These are phyloP conservation scores for Lordiphosa andalusiaca DNA, from an alignment of 2,888 invertebrate genomes.

Conservation along the genomic window DNA sequence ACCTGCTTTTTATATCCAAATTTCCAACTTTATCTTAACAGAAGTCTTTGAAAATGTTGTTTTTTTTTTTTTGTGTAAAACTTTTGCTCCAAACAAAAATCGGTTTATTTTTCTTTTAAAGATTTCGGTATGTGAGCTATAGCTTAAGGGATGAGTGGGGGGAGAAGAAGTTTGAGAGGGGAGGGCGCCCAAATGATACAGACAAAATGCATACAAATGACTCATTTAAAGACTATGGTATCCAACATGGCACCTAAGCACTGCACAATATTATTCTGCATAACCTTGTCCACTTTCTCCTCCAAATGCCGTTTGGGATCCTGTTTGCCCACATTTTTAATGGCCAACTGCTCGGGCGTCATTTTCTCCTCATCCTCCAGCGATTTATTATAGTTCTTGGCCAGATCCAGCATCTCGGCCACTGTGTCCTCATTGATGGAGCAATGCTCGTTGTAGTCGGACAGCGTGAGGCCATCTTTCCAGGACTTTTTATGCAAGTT, in stretches of 20 bases:
- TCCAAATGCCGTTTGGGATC: constrained; percentile 99
- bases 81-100: constrained; percentile 48
- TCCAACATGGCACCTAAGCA: constrained; percentile 98
- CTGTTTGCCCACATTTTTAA: constrained; percentile 99
- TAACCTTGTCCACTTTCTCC: constrained; percentile 97
- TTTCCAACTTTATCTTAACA: too few species aligned
- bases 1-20: too few species aligned
- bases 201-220: constrained; percentile 27
- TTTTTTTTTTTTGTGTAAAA: constrained; percentile 27
- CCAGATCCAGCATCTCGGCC: constrained; percentile 97
- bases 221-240: constrained; percentile 91
- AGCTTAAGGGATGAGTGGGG: constrained; percentile 30
- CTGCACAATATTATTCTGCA: constrained; percentile 99
- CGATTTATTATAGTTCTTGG: constrained; percentile 98
- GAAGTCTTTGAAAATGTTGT: too few species aligned
- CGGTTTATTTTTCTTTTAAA: constrained; percentile 43
- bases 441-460: constrained; percentile 96
- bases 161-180: constrained; percentile 15
- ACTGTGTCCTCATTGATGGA: constrained; percentile 96
- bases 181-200: constrained; percentile 22
- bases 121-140: constrained; percentile 16
- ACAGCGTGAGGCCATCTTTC: constrained; percentile 96
- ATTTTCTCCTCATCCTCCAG: constrained; percentile 99
- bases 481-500: constrained; percentile 99
- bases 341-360: constrained; percentile 99